Evolutionary conservation across 2,113 vertebrate species (phyloP).

Genomic region (Aix galericulata): DNA sequence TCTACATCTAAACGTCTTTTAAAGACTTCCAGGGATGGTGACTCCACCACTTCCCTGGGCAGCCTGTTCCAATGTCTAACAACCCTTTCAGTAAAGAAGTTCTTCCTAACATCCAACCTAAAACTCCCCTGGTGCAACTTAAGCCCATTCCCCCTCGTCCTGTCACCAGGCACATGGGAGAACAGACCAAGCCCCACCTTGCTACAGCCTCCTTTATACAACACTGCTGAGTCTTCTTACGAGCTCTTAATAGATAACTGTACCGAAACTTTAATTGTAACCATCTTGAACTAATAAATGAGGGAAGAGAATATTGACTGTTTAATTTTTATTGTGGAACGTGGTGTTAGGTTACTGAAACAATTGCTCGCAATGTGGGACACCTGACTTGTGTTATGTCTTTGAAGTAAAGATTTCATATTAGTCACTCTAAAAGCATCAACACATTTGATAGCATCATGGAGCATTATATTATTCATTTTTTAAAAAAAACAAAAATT

Average conservation of each 20-base stretch:
- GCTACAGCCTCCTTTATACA: background rate
- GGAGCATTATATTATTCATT: background rate
- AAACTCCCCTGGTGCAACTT: too few relatives aligned
- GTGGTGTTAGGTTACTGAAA: background rate
- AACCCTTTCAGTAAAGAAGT: too few relatives aligned
- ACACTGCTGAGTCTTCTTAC: background rate
- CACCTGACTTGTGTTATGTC: background rate
- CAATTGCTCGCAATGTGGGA: background rate
- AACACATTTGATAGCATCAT: background rate
- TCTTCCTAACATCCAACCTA: too few relatives aligned
- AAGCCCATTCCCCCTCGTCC: too few relatives aligned
- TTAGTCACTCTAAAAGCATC: background rate
- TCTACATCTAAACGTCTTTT: too few relatives aligned
- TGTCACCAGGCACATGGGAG: too few relatives aligned
- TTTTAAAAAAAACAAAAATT: background rate
- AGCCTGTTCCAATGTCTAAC: too few relatives aligned
- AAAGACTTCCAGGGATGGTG: too few relatives aligned
- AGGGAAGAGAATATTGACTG: background rate
- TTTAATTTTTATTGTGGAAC: constrained; percentile 18
- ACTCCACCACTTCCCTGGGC: too few relatives aligned
- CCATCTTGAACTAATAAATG: background rate
- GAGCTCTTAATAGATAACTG: background rate
- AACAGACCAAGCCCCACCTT: too few relatives aligned
- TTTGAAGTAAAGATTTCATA: background rate
- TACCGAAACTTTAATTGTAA: background rate